Evolutionary conservation across 2,113 vertebrate species (phyloP).

Genomic region (Centropus unirufus): DNA sequence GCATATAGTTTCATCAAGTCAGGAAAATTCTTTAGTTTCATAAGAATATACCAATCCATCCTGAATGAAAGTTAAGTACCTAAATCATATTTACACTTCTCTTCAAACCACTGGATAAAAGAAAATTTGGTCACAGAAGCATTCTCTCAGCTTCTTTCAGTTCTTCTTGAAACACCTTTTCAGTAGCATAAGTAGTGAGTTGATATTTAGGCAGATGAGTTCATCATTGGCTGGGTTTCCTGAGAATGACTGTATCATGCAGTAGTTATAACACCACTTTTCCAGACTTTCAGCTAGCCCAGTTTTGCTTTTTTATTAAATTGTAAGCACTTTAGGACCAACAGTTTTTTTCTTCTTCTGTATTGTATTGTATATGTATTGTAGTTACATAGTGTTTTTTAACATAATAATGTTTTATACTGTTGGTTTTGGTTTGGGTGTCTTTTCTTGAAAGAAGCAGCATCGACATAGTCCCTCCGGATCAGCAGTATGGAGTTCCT

Average conservation of each 20-base stretch:
- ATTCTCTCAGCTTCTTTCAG: background rate
- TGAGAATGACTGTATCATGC: slow-evolving; percentile 1
- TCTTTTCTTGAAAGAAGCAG: background rate
- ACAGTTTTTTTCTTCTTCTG: background rate
- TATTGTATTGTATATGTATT: too few relatives aligned
- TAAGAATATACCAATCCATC: background rate
- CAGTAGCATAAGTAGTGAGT: background rate
- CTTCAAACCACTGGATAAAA: background rate
- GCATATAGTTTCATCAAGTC: background rate
- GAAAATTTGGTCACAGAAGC: background rate
- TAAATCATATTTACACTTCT: accelerated
- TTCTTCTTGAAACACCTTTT: background rate
- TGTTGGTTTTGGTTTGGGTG: background rate
- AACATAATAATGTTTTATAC: background rate
- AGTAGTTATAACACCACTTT: background rate
- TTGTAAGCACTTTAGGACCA: background rate
- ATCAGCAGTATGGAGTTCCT: background rate
- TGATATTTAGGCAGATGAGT: background rate
- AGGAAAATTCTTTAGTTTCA: background rate
- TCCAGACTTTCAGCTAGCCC: background rate
- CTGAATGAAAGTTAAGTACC: background rate
- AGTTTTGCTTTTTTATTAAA: background rate
- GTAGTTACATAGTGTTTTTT: background rate
- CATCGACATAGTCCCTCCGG: background rate
- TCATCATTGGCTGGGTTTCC: slow-evolving; percentile 11